Evolutionary conservation across 2,113 vertebrate genomes (phyloP).

Genomic region (Melospiza melodia): DNA sequence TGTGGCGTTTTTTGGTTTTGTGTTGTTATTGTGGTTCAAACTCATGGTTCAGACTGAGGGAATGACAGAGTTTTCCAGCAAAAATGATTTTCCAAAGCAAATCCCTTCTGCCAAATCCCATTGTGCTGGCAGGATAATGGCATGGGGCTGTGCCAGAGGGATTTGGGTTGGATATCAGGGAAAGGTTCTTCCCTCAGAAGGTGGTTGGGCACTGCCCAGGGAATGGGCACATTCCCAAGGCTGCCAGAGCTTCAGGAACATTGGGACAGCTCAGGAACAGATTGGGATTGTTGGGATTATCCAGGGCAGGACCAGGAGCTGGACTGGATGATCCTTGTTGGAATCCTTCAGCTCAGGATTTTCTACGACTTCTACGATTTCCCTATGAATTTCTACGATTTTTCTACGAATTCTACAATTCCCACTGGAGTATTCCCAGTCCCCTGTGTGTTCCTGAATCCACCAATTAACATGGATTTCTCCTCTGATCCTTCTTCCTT

Average conservation of each 20-base stretch:
- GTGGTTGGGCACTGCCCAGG: too few relatives aligned
- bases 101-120: background rate
- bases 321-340: background rate
- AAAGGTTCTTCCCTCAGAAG: background rate
- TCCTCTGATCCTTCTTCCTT: background rate
- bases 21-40: background rate
- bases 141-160: background rate
- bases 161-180: background rate
- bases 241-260: background rate
- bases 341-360: background rate
- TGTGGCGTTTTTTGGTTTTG: background rate
- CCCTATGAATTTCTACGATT: too few relatives aligned
- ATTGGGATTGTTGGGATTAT: background rate
- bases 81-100: background rate
- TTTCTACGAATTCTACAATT: rapidly evolving
- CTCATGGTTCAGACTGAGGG: background rate
- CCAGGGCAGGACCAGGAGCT: background rate
- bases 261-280: background rate
- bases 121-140: background rate
- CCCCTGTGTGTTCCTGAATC: background rate
- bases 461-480: background rate
- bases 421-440: background rate
- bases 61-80: background rate
- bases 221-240: background rate
- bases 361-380: background rate